Percentiles rank a stretch among this genome's conserved stretches.
These are phyloP conservation scores for Xenops minutus DNA, from an alignment of 2,797 vertebrate species.

Conservation along the genomic window DNA sequence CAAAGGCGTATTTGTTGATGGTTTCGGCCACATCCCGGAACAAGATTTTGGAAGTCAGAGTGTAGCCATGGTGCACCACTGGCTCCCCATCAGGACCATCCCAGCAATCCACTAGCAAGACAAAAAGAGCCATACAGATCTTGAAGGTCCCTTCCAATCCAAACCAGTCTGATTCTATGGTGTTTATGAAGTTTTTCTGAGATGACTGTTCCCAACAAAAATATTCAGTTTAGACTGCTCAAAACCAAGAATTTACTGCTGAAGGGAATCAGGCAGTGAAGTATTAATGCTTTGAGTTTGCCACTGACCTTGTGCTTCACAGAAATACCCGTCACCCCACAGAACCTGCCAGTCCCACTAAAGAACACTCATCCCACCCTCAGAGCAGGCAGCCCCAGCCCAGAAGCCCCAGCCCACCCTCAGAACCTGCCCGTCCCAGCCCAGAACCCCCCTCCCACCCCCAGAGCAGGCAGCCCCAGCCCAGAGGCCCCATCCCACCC, in stretches of 20 bases:
- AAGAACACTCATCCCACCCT: too few species aligned
- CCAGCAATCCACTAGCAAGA: conserved; percentile 93
- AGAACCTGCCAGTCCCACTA: background rate
- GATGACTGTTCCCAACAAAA: background rate
- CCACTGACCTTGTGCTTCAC: background rate
- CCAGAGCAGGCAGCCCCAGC: too few species aligned
- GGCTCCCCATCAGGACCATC: conserved; percentile 96
- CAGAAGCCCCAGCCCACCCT: too few species aligned
- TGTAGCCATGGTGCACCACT: conserved; percentile 96
- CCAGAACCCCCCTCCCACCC: too few species aligned
- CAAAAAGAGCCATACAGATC: background rate
- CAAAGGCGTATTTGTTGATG: conserved; percentile 93
- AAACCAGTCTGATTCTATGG: background rate
- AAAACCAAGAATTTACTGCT: background rate
- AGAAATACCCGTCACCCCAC: background rate
- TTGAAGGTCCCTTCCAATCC: background rate
- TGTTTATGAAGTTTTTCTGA: background rate
- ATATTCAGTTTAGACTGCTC: background rate
- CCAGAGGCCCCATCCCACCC: too few species aligned
- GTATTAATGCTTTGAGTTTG: background rate
- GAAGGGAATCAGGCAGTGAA: background rate
- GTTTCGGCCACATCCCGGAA: conserved; percentile 94
- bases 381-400: too few species aligned
- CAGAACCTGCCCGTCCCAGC: too few species aligned
- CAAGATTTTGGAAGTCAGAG: conserved; percentile 94